phyloP scores from a whole-genome alignment of 2,888 invertebrate genomes.

The Leucozona laternaria region DNA sequence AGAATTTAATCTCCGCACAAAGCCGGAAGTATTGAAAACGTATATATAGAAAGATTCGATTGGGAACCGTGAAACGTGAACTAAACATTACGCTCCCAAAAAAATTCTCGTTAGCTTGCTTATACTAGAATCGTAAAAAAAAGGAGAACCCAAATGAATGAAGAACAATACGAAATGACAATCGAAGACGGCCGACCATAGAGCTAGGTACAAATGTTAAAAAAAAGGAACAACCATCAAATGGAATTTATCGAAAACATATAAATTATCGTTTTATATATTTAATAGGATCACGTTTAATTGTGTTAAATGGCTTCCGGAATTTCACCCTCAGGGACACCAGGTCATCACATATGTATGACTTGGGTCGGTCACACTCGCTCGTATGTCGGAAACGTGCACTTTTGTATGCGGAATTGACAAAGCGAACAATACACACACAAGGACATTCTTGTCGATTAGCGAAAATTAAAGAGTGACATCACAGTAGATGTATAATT shows the following conservation, averaged over 20 bases:
- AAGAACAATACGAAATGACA: conserved; percentile 58
- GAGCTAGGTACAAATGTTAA: conserved; percentile 23
- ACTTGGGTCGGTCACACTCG: conserved; percentile 17
- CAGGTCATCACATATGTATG: neutral
- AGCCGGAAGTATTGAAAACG: conserved; percentile 74
- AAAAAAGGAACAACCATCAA: conserved; percentile 23
- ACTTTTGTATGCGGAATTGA: conserved; percentile 27
- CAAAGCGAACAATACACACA: conserved; percentile 50
- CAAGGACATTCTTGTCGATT: conserved; percentile 66
- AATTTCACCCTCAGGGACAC: conserved; percentile 56
- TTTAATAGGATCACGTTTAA: conserved; percentile 75
- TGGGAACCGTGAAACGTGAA: conserved; percentile 70
- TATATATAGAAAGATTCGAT: conserved; percentile 57
- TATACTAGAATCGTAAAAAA: conserved; percentile 41
- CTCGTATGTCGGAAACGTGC: conserved; percentile 43
- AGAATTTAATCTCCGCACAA: conserved; percentile 74
- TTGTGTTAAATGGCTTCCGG: conserved; percentile 75
- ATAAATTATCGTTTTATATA: conserved; percentile 75
- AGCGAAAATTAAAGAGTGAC: conserved; percentile 52
- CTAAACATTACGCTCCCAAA: conserved; percentile 66
- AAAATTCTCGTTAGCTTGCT: conserved; percentile 9
- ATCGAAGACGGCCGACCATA: conserved; percentile 41
- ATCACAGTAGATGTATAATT: neutral
- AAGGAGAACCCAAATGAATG: conserved; percentile 41
- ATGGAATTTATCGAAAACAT: conserved; percentile 70